Conservation (phyloP, 2,113 vertebrate species). For the Xenopus borealis region DNA sequence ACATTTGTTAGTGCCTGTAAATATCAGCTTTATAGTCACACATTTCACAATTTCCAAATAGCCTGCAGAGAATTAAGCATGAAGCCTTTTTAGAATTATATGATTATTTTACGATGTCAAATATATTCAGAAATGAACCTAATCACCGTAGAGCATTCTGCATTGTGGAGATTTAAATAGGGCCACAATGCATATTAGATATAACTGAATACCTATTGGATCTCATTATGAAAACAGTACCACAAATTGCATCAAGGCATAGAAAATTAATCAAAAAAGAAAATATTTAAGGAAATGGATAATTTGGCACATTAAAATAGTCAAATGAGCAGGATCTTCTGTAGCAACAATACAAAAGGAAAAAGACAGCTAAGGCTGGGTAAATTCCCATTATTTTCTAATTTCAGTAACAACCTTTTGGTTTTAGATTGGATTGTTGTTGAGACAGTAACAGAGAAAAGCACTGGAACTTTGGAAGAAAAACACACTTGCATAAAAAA, state of each 20-base stretch:
- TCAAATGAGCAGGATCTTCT: constrained; percentile 20
- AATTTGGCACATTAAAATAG: constrained; percentile 14
- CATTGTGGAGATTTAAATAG: constrained; percentile 9
- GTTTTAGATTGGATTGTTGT: background rate
- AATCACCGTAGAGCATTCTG: background rate
- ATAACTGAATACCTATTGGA: constrained; percentile 4
- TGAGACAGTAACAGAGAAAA: background rate
- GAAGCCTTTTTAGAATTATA: too few relatives aligned
- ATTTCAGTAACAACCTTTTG: constrained; percentile 30
- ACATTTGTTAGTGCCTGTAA: too few relatives aligned
- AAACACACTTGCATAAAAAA: too few relatives aligned
- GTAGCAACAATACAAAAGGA: constrained; percentile 12
- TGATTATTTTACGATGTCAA: constrained; percentile 7
- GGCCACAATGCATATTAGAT: constrained; percentile 11
- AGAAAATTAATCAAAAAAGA: constrained; percentile 14
- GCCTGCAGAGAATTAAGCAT: background rate
- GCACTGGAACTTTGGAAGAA: too few relatives aligned
- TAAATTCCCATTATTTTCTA: constrained; percentile 31
- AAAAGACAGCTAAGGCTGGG: constrained; percentile 12
- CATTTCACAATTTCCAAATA: background rate
- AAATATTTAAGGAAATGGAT: background rate
- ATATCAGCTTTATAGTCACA: background rate
- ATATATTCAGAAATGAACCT: background rate
- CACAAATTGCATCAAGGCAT: constrained; percentile 7
- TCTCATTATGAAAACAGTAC: background rate